Conservation (phyloP, 2,797 vertebrate genomes). For the Rhyacichthys aspro region DNA sequence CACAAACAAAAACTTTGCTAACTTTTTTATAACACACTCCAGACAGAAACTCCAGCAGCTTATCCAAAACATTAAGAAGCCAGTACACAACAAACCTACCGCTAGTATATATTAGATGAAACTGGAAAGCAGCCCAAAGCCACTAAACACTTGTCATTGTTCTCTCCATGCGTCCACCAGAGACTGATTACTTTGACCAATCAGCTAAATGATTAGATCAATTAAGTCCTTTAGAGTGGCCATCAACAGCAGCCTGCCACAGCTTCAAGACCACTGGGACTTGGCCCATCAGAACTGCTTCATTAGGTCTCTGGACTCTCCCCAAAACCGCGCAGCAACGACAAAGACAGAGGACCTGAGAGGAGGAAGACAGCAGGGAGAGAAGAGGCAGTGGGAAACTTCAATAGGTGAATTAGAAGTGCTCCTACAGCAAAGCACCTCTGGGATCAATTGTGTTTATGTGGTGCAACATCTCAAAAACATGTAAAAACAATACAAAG, state of each 20-base stretch:
- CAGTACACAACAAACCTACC: not conserved
- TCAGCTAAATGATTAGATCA: slow-evolving; percentile 82
- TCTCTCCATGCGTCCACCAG: slow-evolving; percentile 73
- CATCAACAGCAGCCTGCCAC: slow-evolving; percentile 66
- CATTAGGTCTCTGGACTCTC: slow-evolving; percentile 78
- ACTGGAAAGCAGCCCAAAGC: slow-evolving; percentile 43
- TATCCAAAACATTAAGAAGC: slow-evolving; percentile 9
- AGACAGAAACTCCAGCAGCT: slow-evolving; percentile 17
- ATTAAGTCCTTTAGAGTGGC: slow-evolving; percentile 73
- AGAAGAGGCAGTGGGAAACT: slow-evolving; percentile 39
- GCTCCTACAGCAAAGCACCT: slow-evolving; percentile 55
- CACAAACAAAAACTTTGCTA: slow-evolving; percentile 45
- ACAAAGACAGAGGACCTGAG: slow-evolving; percentile 55
- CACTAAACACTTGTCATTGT: slow-evolving; percentile 70
- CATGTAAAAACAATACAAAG: slow-evolving; percentile 75
- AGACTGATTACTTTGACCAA: slow-evolving; percentile 79
- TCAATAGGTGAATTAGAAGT: slow-evolving; percentile 62
- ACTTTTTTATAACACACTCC: slow-evolving; percentile 16
- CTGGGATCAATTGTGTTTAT: slow-evolving; percentile 75
- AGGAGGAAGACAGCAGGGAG: slow-evolving; percentile 34
- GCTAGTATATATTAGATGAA: slow-evolving; percentile 32
- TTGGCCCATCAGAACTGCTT: slow-evolving; percentile 75
- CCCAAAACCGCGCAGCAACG: slow-evolving; percentile 71
- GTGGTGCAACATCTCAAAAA: slow-evolving; percentile 71
- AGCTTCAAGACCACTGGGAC: slow-evolving; percentile 73